Percentiles rank a stretch among this genome's conserved stretches.
Conservation (phyloP, 2,113 vertebrate species). For the Odontesthes bonariensis region DNA sequence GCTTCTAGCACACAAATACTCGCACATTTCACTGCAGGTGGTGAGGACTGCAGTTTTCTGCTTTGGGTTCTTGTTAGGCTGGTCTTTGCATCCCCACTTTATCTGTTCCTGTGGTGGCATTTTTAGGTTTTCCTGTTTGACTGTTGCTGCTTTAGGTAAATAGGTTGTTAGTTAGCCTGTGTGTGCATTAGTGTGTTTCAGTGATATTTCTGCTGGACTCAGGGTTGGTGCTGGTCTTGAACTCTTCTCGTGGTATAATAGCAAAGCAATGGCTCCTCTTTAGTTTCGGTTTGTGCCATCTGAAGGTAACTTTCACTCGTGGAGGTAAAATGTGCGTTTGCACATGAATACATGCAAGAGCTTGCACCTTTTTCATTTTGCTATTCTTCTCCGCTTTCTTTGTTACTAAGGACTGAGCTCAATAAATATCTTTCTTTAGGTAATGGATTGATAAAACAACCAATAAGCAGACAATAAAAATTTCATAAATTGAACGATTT, state of each 20-base stretch:
- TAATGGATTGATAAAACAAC: background rate
- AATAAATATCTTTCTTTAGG: background rate
- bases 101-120: constrained; percentile 10
- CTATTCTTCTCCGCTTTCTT: too few species aligned
- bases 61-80: constrained; percentile 19
- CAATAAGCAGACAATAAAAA: background rate
- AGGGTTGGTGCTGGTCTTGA: constrained; percentile 20
- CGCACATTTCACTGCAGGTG: constrained; percentile 35
- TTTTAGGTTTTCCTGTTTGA: constrained; percentile 9
- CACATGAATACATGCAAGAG: background rate
- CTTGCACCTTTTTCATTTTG: constrained; percentile 12
- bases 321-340: background rate
- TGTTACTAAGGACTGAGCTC: background rate
- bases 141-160: background rate
- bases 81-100: constrained; percentile 25
- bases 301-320: background rate
- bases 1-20: constrained; percentile 1
- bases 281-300: constrained; percentile 26
- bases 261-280: constrained; percentile 7
- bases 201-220: constrained; percentile 16
- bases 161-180: background rate
- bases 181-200: background rate
- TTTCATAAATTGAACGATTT: background rate
- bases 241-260: constrained; percentile 11
- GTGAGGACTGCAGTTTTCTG: constrained; percentile 30